Base-by-base conservation (phyloP, 2,113 vertebrate genomes). In the Oryzias curvinotus region DNA sequence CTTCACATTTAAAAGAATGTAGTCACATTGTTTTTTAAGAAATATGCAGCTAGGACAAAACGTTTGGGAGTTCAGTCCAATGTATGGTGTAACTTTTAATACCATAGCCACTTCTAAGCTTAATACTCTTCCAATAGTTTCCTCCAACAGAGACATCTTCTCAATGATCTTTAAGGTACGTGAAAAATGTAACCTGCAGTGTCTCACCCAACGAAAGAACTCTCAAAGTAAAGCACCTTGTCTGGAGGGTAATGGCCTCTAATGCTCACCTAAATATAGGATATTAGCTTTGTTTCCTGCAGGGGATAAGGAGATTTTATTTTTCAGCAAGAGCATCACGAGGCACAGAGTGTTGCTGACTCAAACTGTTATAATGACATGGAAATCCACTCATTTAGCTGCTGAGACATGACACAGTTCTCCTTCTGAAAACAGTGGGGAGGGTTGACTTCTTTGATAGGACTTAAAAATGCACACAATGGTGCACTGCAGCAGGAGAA, bases 351-450 rank as follows among this genome's bases (percentile, higher is more conserved):
- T 60, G 68, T 48, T 78, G 78, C 82, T 82, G 78, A 83, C 78
- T 86, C 78, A 70, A 67, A 73, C 50, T 60, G n/a, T 50, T 52
- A 57, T 81, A 88, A 88, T 84, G 77, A 80, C 79, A 84, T 78
- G 81, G 42, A 87, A 88, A 88, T 88, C 85, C 77, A 28, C 62
- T 81, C 81, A 71, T 84, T 87, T 76, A 81, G 73, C 75, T 16
- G 54, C 57, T 82, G 74, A 84, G 76, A 77, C 57, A 15, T 26
- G 0, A 63, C 74, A 73, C 57, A 57, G 42, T 71, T 65, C 17
- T 45, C 50, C 41, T 55, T 66, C 62, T 2, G 18, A 64, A 67
- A 71, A 67, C 76, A 66, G 71, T 49, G 30, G 15, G 30, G 14
- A 25, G 3, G 62, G 68, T 62, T 28, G 60, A 74, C 36, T 67